phyloP scores from a whole-genome alignment of 1,140 invertebrate genomes.

The Anoplophora glabripennis region DNA sequence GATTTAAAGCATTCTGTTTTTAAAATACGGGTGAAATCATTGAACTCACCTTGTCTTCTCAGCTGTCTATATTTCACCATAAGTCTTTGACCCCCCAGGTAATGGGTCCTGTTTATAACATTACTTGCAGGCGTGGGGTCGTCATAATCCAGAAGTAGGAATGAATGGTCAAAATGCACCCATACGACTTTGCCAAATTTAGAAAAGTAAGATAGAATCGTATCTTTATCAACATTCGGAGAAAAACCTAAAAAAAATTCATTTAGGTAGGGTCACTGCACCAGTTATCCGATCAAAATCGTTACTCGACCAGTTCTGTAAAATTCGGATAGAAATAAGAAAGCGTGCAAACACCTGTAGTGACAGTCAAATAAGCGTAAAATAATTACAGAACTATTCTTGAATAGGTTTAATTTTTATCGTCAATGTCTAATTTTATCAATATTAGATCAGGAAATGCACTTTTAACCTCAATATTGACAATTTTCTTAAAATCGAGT shows the following conservation, averaged over 20 bases:
- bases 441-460: no score
- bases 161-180: conserved; percentile 31
- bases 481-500: no score
- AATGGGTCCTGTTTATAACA: conserved; percentile 29
- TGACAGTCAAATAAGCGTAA: no score
- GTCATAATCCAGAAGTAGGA: conserved; percentile 21
- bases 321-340: not conserved
- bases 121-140: conserved; percentile 30
- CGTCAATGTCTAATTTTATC: no score
- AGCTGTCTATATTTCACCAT: conserved; percentile 17
- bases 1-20: not conserved
- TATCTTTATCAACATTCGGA: conserved; percentile 12
- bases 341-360: no score
- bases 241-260: conserved; percentile 31
- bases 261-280: not conserved
- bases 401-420: no score
- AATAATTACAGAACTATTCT: no score
- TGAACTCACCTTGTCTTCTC: conserved; percentile 7
- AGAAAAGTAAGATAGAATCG: conserved; percentile 44
- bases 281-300: not conserved
- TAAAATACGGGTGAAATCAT: no score
- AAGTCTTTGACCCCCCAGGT: conserved; percentile 14
- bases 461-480: no score
- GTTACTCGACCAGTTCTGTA: not conserved
- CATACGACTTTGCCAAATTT: conserved; percentile 47